Evolutionary conservation across 2,888 invertebrate species (phyloP).

Genomic region (Aphrophora alni): DNA sequence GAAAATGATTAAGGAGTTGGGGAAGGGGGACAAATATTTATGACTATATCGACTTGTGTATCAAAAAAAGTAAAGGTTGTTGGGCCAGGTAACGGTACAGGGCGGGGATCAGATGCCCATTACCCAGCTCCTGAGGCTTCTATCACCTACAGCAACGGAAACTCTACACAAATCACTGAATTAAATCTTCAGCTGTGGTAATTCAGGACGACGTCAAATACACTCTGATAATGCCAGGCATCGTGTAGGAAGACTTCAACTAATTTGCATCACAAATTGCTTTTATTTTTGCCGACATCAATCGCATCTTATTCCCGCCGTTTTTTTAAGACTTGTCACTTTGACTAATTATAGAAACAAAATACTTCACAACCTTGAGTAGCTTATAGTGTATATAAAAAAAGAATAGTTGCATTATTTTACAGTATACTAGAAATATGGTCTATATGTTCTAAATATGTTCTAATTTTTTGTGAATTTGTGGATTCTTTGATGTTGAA

Average conservation of each 20-base stretch:
- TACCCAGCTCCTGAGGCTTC: neutral
- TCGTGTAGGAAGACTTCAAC: neutral
- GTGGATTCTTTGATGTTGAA: too few relatives aligned
- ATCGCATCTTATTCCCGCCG: neutral
- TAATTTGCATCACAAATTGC: slow-evolving; percentile 1
- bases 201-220: slow-evolving; percentile 4
- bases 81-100: neutral
- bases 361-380: neutral
- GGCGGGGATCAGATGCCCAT: too few relatives aligned
- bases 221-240: neutral
- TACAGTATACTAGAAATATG: too few relatives aligned
- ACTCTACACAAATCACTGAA: neutral
- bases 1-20: neutral
- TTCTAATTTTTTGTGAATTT: too few relatives aligned
- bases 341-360: neutral
- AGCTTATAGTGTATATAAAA: too few relatives aligned
- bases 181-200: neutral
- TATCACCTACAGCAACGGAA: neutral
- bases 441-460: too few relatives aligned
- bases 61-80: neutral
- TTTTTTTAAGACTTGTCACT: neutral
- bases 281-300: neutral
- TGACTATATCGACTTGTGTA: neutral
- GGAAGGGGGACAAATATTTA: neutral
- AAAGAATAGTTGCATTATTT: too few relatives aligned